Conservation (phyloP, 2,113 vertebrate genomes). For the Phyllostomus hastatus region DNA sequence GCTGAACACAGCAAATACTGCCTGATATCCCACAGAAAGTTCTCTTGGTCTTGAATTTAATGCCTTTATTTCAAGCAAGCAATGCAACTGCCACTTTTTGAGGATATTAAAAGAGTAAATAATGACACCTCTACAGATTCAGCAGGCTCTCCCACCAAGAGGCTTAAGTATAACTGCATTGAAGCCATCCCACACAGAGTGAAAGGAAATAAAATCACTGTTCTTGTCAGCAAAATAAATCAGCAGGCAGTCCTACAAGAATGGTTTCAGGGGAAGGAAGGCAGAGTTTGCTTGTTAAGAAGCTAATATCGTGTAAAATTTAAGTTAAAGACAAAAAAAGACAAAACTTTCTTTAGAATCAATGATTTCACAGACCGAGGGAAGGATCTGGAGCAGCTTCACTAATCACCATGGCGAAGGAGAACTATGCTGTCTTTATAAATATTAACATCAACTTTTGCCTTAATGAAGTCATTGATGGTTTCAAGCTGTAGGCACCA, state of each 20-base stretch:
- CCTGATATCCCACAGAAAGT: not conserved
- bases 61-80: not conserved
- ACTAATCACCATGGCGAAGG: not conserved
- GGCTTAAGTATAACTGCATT: not conserved
- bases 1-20: not conserved
- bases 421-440: not conserved
- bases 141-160: conserved; percentile 41
- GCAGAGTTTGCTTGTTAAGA: conserved; percentile 24
- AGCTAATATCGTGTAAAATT: not conserved
- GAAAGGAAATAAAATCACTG: conserved; percentile 42
- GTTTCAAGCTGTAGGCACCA: not conserved
- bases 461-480: not conserved
- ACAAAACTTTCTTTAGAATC: not conserved
- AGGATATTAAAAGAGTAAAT: conserved; percentile 61
- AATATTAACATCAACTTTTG: not conserved
- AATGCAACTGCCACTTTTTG: not conserved
- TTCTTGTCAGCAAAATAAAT: not conserved
- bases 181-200: not conserved
- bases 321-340: not conserved
- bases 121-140: conserved; percentile 50
- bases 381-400: not conserved
- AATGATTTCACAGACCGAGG: not conserved
- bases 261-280: not conserved
- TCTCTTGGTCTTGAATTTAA: not conserved
- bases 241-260: not conserved